Evolutionary conservation across 2,888 invertebrate species (phyloP).

Genomic region (Drosophila rellima): DNA sequence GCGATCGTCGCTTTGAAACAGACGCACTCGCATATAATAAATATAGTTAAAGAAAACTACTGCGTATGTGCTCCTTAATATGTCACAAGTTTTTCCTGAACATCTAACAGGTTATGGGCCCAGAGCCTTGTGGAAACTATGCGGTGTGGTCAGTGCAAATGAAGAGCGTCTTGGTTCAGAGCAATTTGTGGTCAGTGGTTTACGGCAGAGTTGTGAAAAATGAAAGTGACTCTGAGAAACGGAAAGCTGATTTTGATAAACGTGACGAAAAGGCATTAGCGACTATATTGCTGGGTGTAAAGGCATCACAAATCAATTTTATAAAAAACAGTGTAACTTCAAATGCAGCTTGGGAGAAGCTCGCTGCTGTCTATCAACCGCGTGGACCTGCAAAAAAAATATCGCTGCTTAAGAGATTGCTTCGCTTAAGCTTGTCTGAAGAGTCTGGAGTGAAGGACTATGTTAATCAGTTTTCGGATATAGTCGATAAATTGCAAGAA

Average conservation of each 20-base stretch:
- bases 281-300: neutral
- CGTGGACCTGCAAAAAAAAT: conserved; percentile 9
- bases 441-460: neutral
- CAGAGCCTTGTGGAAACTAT: conserved; percentile 11
- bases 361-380: neutral
- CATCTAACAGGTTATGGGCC: too few relatives aligned
- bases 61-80: too few relatives aligned
- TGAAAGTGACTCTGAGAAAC: neutral
- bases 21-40: too few relatives aligned
- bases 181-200: conserved; percentile 10
- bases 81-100: too few relatives aligned
- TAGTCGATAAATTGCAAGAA: too few relatives aligned
- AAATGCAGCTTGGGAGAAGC: conserved; percentile 9
- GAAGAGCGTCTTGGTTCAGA: conserved; percentile 8
- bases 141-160: conserved; percentile 16
- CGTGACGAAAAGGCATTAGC: conserved; percentile 12
- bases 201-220: conserved; percentile 12
- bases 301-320: neutral
- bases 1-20: too few relatives aligned
- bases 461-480: neutral
- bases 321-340: too few relatives aligned
- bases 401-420: neutral
- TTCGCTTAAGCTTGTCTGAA: neutral
- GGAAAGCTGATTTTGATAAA: neutral
- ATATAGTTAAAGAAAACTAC: too few relatives aligned